Conservation (phyloP, 2,797 vertebrate species). For the Coilia nasus region DNA sequence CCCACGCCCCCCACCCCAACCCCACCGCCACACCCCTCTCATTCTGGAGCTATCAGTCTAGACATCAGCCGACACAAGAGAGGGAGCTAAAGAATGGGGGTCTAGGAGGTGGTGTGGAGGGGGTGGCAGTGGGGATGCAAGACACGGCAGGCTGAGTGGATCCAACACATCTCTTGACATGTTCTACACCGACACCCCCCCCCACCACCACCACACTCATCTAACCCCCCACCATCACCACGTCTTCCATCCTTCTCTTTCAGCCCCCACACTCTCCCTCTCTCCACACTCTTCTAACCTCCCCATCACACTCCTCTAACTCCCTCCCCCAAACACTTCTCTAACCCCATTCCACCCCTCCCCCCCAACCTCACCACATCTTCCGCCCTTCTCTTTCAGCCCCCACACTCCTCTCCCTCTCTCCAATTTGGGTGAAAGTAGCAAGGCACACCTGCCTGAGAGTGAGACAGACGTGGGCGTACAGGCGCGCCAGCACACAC, state of each 20-base stretch:
- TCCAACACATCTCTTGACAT: slow-evolving; percentile 31
- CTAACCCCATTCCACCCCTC: no score
- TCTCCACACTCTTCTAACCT: no score
- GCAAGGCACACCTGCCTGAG: neutral
- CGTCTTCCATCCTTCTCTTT: no score
- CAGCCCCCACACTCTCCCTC: no score
- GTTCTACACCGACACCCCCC: slow-evolving; percentile 19
- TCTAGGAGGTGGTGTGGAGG: neutral
- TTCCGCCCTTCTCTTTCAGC: no score
- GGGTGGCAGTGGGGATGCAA: slow-evolving; percentile 36
- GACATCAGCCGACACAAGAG: slow-evolving; percentile 50
- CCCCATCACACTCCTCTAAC: neutral
- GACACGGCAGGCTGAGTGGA: slow-evolving; percentile 26
- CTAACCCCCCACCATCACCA: neutral
- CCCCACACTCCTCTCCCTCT: neutral
- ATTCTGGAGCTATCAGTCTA: slow-evolving; percentile 55
- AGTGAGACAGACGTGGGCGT: neutral
- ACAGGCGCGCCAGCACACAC: neutral
- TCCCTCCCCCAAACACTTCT: no score
- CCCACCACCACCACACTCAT: neutral
- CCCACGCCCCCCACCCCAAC: slow-evolving; percentile 13
- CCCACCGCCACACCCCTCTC: slow-evolving; percentile 44
- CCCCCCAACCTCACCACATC: no score
- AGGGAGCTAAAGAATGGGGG: slow-evolving; percentile 1
- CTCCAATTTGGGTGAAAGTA: slow-evolving; percentile 4